phyloP scores from a whole-genome alignment of 2,888 invertebrate species.

The Bombyx huttoni region DNA sequence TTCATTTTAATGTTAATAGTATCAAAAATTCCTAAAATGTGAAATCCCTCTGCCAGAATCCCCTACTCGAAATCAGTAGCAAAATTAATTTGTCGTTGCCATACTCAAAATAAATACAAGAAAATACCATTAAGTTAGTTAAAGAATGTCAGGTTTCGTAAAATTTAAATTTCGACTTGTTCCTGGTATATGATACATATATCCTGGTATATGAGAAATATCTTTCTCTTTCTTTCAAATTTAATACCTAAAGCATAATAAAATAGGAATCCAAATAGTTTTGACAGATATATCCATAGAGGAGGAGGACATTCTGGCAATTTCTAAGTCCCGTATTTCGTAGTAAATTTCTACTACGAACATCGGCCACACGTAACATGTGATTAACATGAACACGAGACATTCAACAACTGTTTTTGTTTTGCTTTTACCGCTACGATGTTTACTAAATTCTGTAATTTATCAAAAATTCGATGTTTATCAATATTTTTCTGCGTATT shows the following conservation, averaged over 20 bases:
- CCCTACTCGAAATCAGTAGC: neutral
- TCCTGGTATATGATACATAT: neutral
- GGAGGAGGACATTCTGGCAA: neutral
- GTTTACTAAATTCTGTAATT: constrained; percentile 58
- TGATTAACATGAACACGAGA: constrained; percentile 66
- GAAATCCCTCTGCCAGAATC: constrained; percentile 1
- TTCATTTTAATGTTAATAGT: constrained; percentile 9
- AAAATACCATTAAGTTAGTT: too few species aligned
- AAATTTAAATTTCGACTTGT: too few species aligned
- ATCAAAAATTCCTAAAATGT: neutral
- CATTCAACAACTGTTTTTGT: constrained; percentile 59
- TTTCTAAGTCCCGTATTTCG: neutral
- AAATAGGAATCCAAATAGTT: too few species aligned
- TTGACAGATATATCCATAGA: neutral
- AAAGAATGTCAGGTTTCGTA: too few species aligned
- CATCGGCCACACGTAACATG: constrained; percentile 53
- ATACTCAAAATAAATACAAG: neutral
- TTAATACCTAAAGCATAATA: neutral
- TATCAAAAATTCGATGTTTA: constrained; percentile 37
- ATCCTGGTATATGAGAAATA: neutral
- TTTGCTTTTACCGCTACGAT: constrained; percentile 72
- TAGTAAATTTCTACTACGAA: neutral
- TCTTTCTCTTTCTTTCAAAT: neutral
- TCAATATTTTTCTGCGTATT: constrained; percentile 36
- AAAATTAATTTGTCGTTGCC: neutral